These are phyloP conservation scores for Bos javanicus DNA, from an alignment of 2,113 vertebrate species.

Conservation along the genomic window DNA sequence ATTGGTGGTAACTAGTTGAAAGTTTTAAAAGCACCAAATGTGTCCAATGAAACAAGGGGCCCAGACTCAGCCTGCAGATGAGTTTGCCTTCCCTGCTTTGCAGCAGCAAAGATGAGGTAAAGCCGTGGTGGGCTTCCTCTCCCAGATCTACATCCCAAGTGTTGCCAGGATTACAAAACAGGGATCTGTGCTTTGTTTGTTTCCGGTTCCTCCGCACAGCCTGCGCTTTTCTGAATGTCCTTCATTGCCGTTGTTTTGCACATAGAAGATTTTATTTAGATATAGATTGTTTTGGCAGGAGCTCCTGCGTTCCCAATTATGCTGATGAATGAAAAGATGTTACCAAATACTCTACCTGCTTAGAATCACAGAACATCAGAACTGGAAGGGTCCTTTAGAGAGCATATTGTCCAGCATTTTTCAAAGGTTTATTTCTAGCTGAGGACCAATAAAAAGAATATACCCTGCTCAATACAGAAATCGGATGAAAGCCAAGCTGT, in stretches of 20 bases:
- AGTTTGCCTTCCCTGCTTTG: not conserved
- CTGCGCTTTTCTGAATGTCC: not conserved
- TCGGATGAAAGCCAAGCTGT: not conserved
- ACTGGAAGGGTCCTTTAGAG: constrained; percentile 29
- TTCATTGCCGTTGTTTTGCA: constrained; percentile 19
- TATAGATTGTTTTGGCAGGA: constrained; percentile 64
- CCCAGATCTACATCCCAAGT: not conserved
- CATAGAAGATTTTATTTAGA: constrained; percentile 67
- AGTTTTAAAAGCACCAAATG: not conserved
- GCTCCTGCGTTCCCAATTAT: constrained; percentile 52
- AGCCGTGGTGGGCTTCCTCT: not conserved
- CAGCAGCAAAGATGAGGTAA: not conserved
- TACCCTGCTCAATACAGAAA: not conserved
- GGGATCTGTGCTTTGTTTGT: not conserved
- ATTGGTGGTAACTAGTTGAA: not conserved
- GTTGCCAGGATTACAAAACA: not conserved
- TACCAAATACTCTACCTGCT: constrained; percentile 59
- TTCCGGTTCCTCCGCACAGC: not conserved
- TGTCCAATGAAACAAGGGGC: not conserved
- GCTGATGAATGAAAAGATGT: constrained; percentile 68
- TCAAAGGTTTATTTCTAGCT: constrained; percentile 53
- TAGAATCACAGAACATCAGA: constrained; percentile 41
- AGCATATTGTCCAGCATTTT: constrained; percentile 49
- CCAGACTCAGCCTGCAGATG: not conserved
- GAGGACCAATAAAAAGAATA: constrained; percentile 31